Evolutionary conservation across 1,140 invertebrate genomes (phyloP), one percentile per base, ranked within the genome.

Genomic region (Rhagoletis pomonella): DNA sequence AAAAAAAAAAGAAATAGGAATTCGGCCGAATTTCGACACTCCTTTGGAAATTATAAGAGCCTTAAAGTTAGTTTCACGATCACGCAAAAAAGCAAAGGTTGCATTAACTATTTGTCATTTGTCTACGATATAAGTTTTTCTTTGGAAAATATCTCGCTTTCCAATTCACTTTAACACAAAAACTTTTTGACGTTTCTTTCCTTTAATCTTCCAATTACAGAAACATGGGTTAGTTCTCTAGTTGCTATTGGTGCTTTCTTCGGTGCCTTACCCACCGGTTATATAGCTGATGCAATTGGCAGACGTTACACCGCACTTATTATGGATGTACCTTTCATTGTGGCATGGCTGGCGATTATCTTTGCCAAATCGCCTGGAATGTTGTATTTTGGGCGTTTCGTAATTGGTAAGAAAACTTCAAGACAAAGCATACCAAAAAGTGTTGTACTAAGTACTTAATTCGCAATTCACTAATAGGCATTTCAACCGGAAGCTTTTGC

Each of bases 201-300:
- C 29, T 29, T 29, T 29, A 29, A 29, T 29, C 29, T 29, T 29
- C 64, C 29, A 29, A 2, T 85, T 93, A 17, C 91, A 95, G 94
- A 94, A 88, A 96, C 96, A 1, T 96, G 97, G 94, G 95, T 98
- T 3, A 96, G 96, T 6, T 96, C 97, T 0, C 93, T 97, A 9
- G 92, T 97, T 73, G 96, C 96, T 1, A 94, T 98, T 47, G 97
- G 97, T 1, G 97, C 96, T 1, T 95, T 97, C 55, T 89, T 95
- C 1, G 95, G 96, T 4, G 97, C 97, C 0, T 90, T 98, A 0
- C 95, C 97, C 0, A 95, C 96, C 0, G 96, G 87, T 88, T 94
- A 94, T 65, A 89, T 96, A 4, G 96, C 97, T 0, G 96, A 98
- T 91, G 95, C 94, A 88, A 91, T 96, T 44, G 98, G 98, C 2